A percentile compares a stretch with the other conserved stretches of the same genome.
phyloP scores from a whole-genome alignment of 1,140 invertebrate genomes.

The Araneus ventricosus region DNA sequence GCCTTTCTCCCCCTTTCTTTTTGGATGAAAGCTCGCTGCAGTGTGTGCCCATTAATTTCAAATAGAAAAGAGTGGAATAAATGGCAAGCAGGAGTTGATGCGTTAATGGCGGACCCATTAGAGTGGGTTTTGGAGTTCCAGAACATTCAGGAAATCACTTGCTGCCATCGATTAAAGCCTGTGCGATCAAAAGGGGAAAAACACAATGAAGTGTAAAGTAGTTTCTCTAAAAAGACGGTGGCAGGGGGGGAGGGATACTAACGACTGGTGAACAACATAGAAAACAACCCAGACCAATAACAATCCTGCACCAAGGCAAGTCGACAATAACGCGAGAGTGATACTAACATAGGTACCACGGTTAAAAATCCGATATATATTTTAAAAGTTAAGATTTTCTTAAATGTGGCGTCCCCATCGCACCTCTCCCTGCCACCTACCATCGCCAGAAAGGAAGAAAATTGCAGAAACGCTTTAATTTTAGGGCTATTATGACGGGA shows the following conservation, averaged over 20 bases:
- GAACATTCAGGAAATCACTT: slow-evolving; percentile 51
- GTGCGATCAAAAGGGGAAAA: slow-evolving; percentile 69
- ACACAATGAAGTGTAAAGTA: slow-evolving; percentile 73
- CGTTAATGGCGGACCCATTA: slow-evolving; percentile 71
- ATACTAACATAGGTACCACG: slow-evolving; percentile 54
- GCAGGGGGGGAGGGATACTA: not conserved
- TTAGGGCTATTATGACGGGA: slow-evolving; percentile 63
- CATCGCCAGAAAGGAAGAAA: slow-evolving; percentile 29
- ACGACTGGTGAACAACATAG: slow-evolving; percentile 68
- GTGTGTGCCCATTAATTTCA: slow-evolving; percentile 68
- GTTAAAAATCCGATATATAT: slow-evolving; percentile 73
- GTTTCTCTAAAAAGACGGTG: slow-evolving; percentile 34
- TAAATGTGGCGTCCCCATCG: slow-evolving; percentile 43
- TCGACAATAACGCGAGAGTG: slow-evolving; percentile 43
- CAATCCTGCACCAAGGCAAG: slow-evolving; percentile 36
- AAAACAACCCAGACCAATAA: slow-evolving; percentile 72
- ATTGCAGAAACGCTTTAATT: slow-evolving; percentile 70
- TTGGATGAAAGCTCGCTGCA: not conserved
- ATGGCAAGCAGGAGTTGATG: slow-evolving; percentile 35
- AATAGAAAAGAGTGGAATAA: slow-evolving; percentile 64
- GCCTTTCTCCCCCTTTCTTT: not conserved
- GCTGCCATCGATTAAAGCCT: slow-evolving; percentile 65
- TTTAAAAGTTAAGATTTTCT: slow-evolving; percentile 74
- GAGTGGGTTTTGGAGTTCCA: slow-evolving; percentile 55
- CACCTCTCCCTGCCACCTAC: not conserved